Evolutionary conservation across 2,888 invertebrate genomes (phyloP), one percentile per base, ranked within the genome.

Genomic region (Lottia gigantea): DNA sequence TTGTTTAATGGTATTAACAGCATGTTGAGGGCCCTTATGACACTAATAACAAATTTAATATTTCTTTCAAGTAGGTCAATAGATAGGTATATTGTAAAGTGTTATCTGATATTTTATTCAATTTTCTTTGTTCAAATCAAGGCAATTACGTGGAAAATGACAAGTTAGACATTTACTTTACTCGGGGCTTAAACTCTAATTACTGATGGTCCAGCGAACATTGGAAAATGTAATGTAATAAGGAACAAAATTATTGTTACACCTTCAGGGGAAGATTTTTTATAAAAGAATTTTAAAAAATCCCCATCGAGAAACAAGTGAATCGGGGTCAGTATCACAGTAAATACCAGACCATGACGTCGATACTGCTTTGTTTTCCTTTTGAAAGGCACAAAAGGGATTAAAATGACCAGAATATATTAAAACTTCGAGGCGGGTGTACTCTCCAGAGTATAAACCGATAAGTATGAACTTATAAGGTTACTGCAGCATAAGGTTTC

Each of bases 141-240:
- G 19, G 11, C 55, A 55, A 23, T 55, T 55, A 23, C 23, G 55
- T 55, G 19, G 19, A 23, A 55, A 23, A 8, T 15, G 55, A 55
- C 55, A 55, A 19, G 55, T 23, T 23, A 55, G 55, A 55, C 12
- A 23, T 19, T 19, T 55, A 55, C 55, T 55, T 55, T 55, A 55
- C 55, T 23, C 55, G 23, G 23, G 55, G 23, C 55, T 55, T 19
- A 23, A 12, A 19, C 55, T 23, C 55, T 19, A 19, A 55, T 55
- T 55, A 23, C 55, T 55, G 55, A 55, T 55, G 55, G 19, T 55
- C 23, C 55, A 55, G 8, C 23, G 55, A 55, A 55, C 55, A 55
- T 55, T 55, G 19, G 19, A 55, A 55, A 55, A 55, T 23, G 55
- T 55, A 55, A 55, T 55, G 55, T 55, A 55, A 55, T 55, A 55